Conservation (phyloP, 1,140 invertebrate species). For the Drosophila bocki region DNA sequence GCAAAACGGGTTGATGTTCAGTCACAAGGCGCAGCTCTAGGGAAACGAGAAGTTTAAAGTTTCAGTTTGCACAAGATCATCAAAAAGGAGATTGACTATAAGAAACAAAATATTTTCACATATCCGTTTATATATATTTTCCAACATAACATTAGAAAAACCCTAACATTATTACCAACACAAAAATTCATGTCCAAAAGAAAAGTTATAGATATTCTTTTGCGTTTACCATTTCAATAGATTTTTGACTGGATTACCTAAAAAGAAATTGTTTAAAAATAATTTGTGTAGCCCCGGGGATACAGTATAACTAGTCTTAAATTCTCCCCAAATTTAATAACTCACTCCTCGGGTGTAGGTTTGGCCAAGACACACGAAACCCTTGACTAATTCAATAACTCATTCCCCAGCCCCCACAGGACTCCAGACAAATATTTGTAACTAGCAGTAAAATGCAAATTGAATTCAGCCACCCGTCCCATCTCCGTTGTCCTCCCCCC, state of each 20-base stretch:
- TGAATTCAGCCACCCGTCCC: constrained; percentile 55
- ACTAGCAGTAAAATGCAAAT: constrained; percentile 79
- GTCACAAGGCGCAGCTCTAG: not conserved
- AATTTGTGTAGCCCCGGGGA: too few species aligned
- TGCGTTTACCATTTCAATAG: not conserved
- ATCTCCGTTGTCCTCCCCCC: constrained; percentile 6
- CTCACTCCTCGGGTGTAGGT: constrained; percentile 17
- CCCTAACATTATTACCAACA: not conserved
- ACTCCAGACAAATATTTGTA: constrained; percentile 72
- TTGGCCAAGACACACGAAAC: constrained; percentile 30
- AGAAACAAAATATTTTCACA: too few species aligned
- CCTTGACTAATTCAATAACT: constrained; percentile 73
- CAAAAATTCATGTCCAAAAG: too few species aligned
- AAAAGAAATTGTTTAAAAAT: not conserved
- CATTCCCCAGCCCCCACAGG: constrained; percentile 31
- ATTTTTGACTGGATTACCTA: not conserved
- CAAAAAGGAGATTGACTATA: not conserved
- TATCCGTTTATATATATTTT: not conserved
- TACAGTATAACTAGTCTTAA: not conserved
- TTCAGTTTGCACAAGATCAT: constrained; percentile 26
- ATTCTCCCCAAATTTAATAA: constrained; percentile 18
- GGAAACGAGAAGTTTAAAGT: not conserved
- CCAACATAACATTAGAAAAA: not conserved
- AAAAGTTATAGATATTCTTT: not conserved
- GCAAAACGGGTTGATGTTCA: constrained; percentile 20